Evolutionary conservation across 30 jellyfish, hydroid and myxozoan genomes (phyloP).

Genomic region (Aurelia coerulea): DNA sequence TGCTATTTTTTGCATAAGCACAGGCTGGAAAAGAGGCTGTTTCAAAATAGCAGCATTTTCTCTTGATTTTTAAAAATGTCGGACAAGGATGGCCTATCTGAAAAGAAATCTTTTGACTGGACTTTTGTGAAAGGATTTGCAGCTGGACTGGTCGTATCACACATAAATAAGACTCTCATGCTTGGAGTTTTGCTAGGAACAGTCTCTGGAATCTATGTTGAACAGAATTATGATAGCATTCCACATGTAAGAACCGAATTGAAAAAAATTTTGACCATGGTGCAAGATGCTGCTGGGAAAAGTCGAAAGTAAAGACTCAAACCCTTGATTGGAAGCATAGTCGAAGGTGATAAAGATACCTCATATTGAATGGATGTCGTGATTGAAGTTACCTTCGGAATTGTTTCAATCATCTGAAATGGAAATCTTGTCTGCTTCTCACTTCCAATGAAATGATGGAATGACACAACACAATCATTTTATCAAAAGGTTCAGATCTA

Average conservation of each 20-base stretch:
- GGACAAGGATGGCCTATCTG: slow-evolving; percentile 19
- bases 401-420: no score
- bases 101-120: slow-evolving; percentile 64
- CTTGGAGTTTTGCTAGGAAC: slow-evolving; percentile 62
- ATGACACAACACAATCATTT: no score
- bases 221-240: slow-evolving; percentile 48
- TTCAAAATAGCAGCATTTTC: no score
- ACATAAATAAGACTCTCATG: slow-evolving; percentile 50
- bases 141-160: slow-evolving; percentile 71
- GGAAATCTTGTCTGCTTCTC: no score
- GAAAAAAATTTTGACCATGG: neutral
- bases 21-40: no score
- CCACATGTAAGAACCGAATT: slow-evolving; percentile 64
- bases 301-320: slow-evolving; percentile 18
- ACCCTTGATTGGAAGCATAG: no score
- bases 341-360: no score
- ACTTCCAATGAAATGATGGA: no score
- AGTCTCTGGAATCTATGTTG: slow-evolving; percentile 58
- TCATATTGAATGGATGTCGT: no score
- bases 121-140: slow-evolving; percentile 76
- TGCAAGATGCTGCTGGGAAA: slow-evolving; percentile 31
- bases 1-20: no score
- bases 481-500: no score
- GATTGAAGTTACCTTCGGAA: no score
- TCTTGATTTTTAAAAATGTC: slow-evolving; percentile 17